These are phyloP conservation scores for Euphysa ruthae DNA, from an alignment of 30 jellyfish, hydroid and myxozoan species.

Conservation along the genomic window DNA sequence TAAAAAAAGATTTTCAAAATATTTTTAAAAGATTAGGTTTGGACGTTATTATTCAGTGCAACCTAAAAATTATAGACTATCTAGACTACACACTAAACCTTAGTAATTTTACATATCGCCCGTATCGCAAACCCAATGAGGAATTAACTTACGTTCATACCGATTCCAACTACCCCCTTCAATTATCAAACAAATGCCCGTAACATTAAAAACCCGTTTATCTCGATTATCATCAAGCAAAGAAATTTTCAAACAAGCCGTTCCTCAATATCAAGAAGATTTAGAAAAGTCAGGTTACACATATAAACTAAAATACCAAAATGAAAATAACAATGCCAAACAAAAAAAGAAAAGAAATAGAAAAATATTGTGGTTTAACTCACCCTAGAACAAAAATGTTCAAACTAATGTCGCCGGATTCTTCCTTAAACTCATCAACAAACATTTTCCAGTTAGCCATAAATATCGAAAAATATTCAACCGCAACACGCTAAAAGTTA, in stretches of 20 bases:
- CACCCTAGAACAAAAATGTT: no score
- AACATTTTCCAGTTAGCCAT: no score
- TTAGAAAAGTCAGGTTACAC: conserved; percentile 8
- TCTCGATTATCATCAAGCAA: background rate
- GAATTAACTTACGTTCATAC: background rate
- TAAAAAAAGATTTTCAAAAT: background rate
- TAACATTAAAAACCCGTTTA: conserved; percentile 17
- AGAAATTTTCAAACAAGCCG: background rate
- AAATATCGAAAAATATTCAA: no score
- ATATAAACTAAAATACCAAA: background rate
- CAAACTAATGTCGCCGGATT: no score
- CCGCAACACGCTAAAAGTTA: no score
- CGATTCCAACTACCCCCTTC: conserved; percentile 11
- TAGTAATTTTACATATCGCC: background rate
- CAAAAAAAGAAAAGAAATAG: no score
- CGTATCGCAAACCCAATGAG: background rate
- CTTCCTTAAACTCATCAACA: no score
- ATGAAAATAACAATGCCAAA: no score
- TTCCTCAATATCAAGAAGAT: conserved; percentile 14
- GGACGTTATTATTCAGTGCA: background rate
- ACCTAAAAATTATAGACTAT: background rate
- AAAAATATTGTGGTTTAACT: no score
- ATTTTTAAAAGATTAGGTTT: background rate
- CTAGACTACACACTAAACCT: background rate
- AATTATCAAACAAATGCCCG: background rate